phyloP scores from a whole-genome alignment of 1,140 invertebrate species.

The Aradophagus sp. region DNA sequence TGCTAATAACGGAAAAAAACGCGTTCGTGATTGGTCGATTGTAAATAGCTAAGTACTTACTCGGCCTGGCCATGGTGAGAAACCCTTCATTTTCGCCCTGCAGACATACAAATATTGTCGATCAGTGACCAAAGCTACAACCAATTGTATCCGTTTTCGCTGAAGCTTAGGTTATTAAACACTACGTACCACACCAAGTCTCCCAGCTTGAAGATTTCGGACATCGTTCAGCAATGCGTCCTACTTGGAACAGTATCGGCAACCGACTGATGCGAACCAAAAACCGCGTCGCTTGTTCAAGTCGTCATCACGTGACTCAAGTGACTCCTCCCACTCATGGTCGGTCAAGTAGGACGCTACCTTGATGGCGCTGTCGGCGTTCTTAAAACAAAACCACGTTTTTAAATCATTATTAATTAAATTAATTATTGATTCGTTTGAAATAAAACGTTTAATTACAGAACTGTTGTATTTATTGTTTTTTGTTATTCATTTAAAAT shows the following conservation, averaged over 20 bases:
- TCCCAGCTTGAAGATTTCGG: slow-evolving; percentile 80
- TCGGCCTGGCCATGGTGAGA: slow-evolving; percentile 93
- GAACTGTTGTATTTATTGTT: too few species aligned
- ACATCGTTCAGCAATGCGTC: slow-evolving; percentile 69
- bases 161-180: not conserved
- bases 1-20: slow-evolving; percentile 43
- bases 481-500: too few species aligned
- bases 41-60: slow-evolving; percentile 81
- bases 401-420: too few species aligned
- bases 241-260: slow-evolving; percentile 61
- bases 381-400: too few species aligned
- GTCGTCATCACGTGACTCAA: slow-evolving; percentile 30
- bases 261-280: slow-evolving; percentile 68
- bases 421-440: too few species aligned
- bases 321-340: slow-evolving; percentile 31
- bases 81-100: slow-evolving; percentile 97
- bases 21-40: slow-evolving; percentile 45
- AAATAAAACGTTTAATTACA: too few species aligned
- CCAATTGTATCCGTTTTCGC: not conserved
- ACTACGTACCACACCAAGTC: slow-evolving; percentile 84
- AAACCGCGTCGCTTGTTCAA: slow-evolving; percentile 48
- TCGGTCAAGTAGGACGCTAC: slow-evolving; percentile 6
- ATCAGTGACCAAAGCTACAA: too few species aligned
- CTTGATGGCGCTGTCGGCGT: too few species aligned
- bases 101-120: slow-evolving; percentile 74